phyloP scores from a whole-genome alignment of 2,888 invertebrate species.

The Dendrolimus houi region DNA sequence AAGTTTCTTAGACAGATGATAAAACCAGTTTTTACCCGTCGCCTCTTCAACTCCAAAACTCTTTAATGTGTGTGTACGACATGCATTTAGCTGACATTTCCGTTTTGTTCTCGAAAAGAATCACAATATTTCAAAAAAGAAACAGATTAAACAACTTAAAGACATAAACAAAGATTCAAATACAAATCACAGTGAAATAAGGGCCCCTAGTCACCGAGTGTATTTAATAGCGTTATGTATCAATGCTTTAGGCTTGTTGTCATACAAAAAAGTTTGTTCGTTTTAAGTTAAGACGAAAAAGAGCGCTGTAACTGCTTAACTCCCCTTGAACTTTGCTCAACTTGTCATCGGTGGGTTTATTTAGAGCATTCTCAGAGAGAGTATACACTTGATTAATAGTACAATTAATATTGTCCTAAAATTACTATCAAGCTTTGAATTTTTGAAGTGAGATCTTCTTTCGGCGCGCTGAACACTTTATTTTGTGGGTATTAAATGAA shows the following conservation, averaged over 20 bases:
- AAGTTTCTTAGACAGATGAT: no score
- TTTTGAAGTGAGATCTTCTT: no score
- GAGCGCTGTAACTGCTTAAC: constrained; percentile 34
- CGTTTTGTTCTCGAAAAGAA: no score
- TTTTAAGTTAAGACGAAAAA: constrained; percentile 17
- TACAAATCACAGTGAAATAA: constrained; percentile 8
- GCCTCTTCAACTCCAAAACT: no score
- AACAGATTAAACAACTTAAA: neutral
- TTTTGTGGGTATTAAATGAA: no score
- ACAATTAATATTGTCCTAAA: no score
- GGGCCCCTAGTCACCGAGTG: constrained; percentile 27
- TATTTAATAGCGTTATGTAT: constrained; percentile 51
- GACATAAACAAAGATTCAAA: neutral
- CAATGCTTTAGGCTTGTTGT: constrained; percentile 36
- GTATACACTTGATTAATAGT: constrained; percentile 1
- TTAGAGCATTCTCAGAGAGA: constrained; percentile 14
- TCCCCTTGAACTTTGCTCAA: constrained; percentile 32
- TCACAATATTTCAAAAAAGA: neutral
- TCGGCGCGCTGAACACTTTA: no score
- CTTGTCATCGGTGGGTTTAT: constrained; percentile 46
- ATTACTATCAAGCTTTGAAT: no score
- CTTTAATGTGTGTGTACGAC: no score
- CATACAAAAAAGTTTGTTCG: constrained; percentile 40
- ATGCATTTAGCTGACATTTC: no score
- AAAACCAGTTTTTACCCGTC: no score